These are phyloP conservation scores for Agrypnus murinus DNA, from an alignment of 2,888 invertebrate species.

Conservation along the genomic window DNA sequence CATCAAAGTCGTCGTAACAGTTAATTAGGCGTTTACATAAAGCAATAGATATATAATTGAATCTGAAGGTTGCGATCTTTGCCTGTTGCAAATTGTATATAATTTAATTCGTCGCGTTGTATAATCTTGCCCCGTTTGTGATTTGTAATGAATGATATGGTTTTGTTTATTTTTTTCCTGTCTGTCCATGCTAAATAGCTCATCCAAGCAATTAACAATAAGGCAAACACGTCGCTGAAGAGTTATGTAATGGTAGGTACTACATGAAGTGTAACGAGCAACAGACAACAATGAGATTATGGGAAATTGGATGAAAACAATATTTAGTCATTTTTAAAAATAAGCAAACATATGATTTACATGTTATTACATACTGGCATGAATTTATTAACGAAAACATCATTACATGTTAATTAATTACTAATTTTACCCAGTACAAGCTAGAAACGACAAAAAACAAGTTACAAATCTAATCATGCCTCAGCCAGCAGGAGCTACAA, in stretches of 20 bases:
- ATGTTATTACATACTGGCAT: too few relatives aligned
- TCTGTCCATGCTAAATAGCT: background rate
- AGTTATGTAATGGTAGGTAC: slow-evolving; percentile 3
- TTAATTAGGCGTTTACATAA: slow-evolving; percentile 30
- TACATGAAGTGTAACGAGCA: too few relatives aligned
- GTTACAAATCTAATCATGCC: too few relatives aligned
- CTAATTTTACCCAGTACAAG: too few relatives aligned
- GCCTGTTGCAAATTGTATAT: slow-evolving; percentile 31
- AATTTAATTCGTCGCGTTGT: slow-evolving; percentile 15
- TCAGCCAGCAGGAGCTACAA: too few relatives aligned
- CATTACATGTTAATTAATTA: too few relatives aligned
- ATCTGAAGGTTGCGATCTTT: slow-evolving; percentile 30
- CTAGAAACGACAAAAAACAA: too few relatives aligned
- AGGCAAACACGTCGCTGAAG: background rate
- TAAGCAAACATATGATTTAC: too few relatives aligned
- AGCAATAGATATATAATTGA: slow-evolving; percentile 20
- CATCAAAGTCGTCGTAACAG: background rate
- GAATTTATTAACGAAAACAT: too few relatives aligned
- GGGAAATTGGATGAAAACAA: too few relatives aligned
- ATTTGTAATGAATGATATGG: background rate
- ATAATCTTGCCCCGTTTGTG: slow-evolving; percentile 10
- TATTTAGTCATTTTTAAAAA: too few relatives aligned
- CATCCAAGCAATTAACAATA: background rate
- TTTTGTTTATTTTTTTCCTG: background rate
- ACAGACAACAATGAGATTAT: too few relatives aligned